Percentiles rank a stretch among this genome's conserved stretches.
Evolutionary conservation across 2,797 vertebrate genomes (phyloP).

Genomic region (Periparus ater): DNA sequence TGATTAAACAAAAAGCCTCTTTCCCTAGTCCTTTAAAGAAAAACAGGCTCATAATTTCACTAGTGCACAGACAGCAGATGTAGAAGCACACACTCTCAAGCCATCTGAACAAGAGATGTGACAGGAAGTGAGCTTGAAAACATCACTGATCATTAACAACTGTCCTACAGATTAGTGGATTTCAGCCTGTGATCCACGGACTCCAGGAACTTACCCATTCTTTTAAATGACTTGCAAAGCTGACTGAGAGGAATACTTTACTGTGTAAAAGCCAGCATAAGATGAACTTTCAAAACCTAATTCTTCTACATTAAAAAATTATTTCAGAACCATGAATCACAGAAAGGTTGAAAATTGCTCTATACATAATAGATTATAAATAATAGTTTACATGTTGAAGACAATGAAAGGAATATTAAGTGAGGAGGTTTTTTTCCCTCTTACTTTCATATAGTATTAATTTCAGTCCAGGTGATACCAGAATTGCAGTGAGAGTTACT

Average conservation of each 20-base stretch:
- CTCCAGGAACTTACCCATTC: background rate
- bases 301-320: background rate
- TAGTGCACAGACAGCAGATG: background rate
- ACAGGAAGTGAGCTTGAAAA: background rate
- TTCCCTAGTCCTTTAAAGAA: background rate
- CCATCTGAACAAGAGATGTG: accelerated
- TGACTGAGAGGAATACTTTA: background rate
- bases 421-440: background rate
- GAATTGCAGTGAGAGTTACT: background rate
- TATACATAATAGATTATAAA: background rate
- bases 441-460: background rate
- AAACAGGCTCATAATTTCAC: background rate
- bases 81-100: background rate
- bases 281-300: background rate
- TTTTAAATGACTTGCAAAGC: background rate
- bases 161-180: background rate
- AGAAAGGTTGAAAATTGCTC: background rate
- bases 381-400: background rate
- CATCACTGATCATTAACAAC: background rate
- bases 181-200: background rate
- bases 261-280: background rate
- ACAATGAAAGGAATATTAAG: background rate
- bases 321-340: background rate
- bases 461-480: background rate
- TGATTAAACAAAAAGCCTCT: background rate